Evolutionary conservation across 2,797 vertebrate species (phyloP).

Genomic region (Champsocephalus esox): DNA sequence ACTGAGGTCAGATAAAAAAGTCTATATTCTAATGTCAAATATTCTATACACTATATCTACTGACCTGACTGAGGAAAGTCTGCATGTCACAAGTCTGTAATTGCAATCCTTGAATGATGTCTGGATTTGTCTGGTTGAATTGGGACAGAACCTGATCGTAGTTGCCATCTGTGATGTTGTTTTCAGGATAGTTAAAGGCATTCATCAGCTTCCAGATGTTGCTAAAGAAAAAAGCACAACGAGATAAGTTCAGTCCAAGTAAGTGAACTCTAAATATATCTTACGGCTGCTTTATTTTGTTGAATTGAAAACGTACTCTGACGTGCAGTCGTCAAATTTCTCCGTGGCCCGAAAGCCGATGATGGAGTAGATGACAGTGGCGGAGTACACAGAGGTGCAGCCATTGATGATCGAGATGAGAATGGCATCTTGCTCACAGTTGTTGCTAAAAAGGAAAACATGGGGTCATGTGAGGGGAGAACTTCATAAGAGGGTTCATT

Average conservation of each 20-base stretch:
- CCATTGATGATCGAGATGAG: conserved; percentile 93
- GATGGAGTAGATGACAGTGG: conserved; percentile 94
- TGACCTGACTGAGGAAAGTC: conserved; percentile 88
- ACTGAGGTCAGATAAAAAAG: background rate
- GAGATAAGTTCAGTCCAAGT: background rate
- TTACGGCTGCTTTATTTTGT: too few species aligned
- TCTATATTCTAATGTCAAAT: background rate
- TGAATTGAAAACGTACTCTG: conserved; percentile 76
- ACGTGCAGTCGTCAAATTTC: conserved; percentile 88
- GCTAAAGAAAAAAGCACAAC: conserved; percentile 67
- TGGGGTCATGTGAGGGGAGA: background rate
- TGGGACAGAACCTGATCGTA: conserved; percentile 76
- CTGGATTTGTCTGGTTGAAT: conserved; percentile 81
- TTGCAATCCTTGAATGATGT: conserved; percentile 65
- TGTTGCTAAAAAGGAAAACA: conserved; percentile 86
- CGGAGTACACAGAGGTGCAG: conserved; percentile 91
- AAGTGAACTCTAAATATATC: fast-evolving
- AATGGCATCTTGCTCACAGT: conserved; percentile 93
- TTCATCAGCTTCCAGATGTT: conserved; percentile 92
- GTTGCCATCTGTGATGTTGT: conserved; percentile 87
- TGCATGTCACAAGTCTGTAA: conserved; percentile 87
- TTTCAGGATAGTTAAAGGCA: conserved; percentile 89
- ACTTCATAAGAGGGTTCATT: background rate
- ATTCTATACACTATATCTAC: conserved; percentile 16
- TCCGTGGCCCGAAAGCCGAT: conserved; percentile 95